Conservation (phyloP, 2,797 vertebrate genomes). For the Enteromius thamalakanensis region DNA sequence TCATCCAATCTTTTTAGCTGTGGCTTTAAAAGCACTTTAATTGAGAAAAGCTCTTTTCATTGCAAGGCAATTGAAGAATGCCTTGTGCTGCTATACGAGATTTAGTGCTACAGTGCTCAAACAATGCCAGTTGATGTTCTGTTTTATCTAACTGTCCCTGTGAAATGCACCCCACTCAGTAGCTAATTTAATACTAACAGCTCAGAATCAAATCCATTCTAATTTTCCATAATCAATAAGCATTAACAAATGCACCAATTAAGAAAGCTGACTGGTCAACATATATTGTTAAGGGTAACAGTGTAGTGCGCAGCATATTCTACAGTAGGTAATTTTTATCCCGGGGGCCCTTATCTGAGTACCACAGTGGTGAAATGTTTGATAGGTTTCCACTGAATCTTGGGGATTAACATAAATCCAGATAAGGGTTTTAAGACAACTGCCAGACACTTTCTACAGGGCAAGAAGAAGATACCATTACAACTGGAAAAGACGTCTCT, state of each 20-base stretch:
- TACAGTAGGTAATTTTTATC: no score
- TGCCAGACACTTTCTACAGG: neutral
- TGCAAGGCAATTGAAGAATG: neutral
- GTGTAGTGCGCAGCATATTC: neutral
- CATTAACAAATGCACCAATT: neutral
- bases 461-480: neutral
- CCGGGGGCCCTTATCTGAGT: neutral
- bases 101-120: neutral
- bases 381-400: neutral
- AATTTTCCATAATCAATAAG: neutral
- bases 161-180: neutral
- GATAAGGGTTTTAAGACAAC: neutral
- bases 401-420: neutral
- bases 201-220: neutral
- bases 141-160: neutral
- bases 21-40: neutral
- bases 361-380: neutral
- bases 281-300: neutral
- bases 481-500: neutral
- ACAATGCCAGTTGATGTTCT: neutral
- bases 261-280: neutral
- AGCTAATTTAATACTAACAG: neutral
- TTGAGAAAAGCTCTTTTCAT: neutral
- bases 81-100: neutral
- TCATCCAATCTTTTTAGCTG: neutral